Evolutionary conservation across 2,797 vertebrate genomes (phyloP), one percentile per base, ranked within the genome.

Genomic region (Meda fulgida): DNA sequence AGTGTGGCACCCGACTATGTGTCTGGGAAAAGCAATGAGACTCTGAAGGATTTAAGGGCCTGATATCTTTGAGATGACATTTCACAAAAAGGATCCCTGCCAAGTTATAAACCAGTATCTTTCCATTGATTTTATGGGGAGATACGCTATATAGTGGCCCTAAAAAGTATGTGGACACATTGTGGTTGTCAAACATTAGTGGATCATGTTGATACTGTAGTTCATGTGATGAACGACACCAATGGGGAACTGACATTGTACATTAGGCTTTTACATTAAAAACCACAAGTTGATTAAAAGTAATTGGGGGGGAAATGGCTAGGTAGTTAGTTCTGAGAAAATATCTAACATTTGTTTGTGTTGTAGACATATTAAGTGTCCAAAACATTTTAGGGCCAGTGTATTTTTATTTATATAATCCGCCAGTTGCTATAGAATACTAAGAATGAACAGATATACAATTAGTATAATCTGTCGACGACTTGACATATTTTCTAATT

Each of bases 51-150:
- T 53, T 38, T 87, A 72, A 76, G 70, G 66, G 78, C 71, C 73
- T 89, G 43, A 48, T 76, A 23, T 55, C 51, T 76, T 86, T 83
- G 21, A 86, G 58, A 67, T 69, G 34, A 66, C 51, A 43, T 72
- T 79, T 72, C 72, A 65, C 29, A 46, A 58, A 86, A 84, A 84
- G 9, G 60, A 86, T 46, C 79, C 86, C 84, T 87, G 84, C 72
- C 36, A 67, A 67, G 60, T 71, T 82, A 51, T 19, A 43, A 46
- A 83, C 80, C 58, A 26, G 73, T 72, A 72, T 86, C 67, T 69
- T 78, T 40, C 66, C 23, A 84, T 84, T 72, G 38, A 72, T 80
- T 79, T 75, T 40, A 84, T 77, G 65, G 79, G 55, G 34, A 81
- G 66, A 40, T 69, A 66, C 36, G 40, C 36, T 73, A 80, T 73